phyloP scores from a whole-genome alignment of 2,797 vertebrate species.

The Sebastes trivittatus region DNA sequence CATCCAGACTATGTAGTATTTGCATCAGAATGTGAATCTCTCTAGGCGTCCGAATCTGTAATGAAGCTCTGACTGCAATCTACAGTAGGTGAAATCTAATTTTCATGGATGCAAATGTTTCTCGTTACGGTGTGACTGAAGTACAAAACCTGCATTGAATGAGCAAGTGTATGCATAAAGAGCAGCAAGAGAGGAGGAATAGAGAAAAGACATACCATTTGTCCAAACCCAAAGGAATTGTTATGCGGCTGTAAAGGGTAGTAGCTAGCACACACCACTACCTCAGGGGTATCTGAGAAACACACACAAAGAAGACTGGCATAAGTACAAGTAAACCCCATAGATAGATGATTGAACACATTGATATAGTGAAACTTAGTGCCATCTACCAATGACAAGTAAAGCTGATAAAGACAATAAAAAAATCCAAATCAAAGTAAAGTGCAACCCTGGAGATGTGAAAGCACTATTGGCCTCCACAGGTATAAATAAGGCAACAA shows the following conservation, averaged over 20 bases:
- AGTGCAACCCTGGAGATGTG: neutral
- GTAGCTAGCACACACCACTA: constrained; percentile 85
- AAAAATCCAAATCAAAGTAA: neutral
- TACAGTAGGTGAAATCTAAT: neutral
- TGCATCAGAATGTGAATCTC: constrained; percentile 3
- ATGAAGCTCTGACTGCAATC: neutral
- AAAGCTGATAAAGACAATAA: too few species aligned
- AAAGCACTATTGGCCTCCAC: neutral
- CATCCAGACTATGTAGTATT: neutral
- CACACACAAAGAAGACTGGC: constrained; percentile 4
- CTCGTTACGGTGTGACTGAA: neutral
- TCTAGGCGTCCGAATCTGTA: neutral
- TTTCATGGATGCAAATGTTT: constrained; percentile 4
- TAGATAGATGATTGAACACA: neutral
- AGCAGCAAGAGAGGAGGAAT: neutral
- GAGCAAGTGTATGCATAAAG: neutral
- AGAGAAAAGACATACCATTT: constrained; percentile 82
- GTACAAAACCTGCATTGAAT: constrained; percentile 6
- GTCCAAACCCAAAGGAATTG: constrained; percentile 78
- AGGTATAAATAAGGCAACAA: constrained; percentile 42
- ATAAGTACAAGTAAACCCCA: neutral
- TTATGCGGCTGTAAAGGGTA: constrained; percentile 81
- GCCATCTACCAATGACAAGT: too few species aligned
- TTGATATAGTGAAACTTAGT: neutral
- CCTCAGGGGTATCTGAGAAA: constrained; percentile 67